Conservation (phyloP, 2,797 vertebrate species). For the Dallia pectoralis region DNA sequence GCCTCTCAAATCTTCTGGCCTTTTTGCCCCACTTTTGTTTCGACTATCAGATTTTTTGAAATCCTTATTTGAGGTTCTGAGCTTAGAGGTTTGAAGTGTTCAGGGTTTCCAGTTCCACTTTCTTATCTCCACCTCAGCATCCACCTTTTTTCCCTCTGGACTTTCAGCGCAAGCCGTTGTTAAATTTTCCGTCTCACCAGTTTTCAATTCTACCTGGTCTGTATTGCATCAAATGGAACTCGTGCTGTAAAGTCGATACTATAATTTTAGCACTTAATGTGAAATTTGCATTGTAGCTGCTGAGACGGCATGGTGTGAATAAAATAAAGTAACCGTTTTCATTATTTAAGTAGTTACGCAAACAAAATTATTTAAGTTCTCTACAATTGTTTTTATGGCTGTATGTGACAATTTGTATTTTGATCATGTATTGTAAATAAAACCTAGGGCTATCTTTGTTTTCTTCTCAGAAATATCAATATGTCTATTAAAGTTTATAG, state of each 20-base stretch:
- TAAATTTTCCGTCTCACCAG: slow-evolving; percentile 51
- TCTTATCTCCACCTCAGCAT: neutral
- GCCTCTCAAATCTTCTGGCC: slow-evolving; percentile 25
- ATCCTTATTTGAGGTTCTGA: slow-evolving; percentile 14
- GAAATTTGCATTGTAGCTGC: slow-evolving; percentile 84
- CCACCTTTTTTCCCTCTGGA: neutral
- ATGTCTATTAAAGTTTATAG: slow-evolving; percentile 85
- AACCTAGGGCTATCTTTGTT: slow-evolving; percentile 78
- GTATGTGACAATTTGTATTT: slow-evolving; percentile 72
- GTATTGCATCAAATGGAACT: slow-evolving; percentile 65
- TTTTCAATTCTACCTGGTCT: slow-evolving; percentile 64
- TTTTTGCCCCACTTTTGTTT: slow-evolving; percentile 6
- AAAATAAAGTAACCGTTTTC: slow-evolving; percentile 75
- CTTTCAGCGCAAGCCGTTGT: slow-evolving; percentile 14
- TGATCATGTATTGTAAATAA: slow-evolving; percentile 85
- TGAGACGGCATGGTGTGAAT: slow-evolving; percentile 81
- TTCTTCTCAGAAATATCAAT: slow-evolving; percentile 80
- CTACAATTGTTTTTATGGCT: slow-evolving; percentile 77
- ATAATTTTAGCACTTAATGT: slow-evolving; percentile 85
- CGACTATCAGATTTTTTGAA: slow-evolving; percentile 4
- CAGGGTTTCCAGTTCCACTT: slow-evolving; percentile 20
- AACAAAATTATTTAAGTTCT: slow-evolving; percentile 83
- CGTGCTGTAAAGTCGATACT: slow-evolving; percentile 77
- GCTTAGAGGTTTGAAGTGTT: slow-evolving; percentile 30
- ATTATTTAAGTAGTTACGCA: slow-evolving; percentile 85